Base-by-base conservation (phyloP, 2,113 vertebrate genomes). In the Apus apus region DNA sequence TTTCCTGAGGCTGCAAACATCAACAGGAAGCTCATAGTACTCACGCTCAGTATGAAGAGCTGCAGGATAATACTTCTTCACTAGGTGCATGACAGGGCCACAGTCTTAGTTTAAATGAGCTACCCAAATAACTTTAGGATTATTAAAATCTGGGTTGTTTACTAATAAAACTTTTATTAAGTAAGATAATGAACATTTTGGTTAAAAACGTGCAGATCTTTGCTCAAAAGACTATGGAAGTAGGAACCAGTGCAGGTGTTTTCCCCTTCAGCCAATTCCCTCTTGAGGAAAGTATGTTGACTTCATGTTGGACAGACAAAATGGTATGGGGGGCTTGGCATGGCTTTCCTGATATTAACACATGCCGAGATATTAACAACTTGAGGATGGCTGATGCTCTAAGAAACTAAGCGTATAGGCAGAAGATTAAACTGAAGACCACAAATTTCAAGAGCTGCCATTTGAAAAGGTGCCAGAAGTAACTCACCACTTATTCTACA, bases 391-490 rank as follows among this genome's bases (percentile, higher is more conserved):
- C 46, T 48, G 5, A 20, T 74, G 32, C 50, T 71, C 43, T 66
- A 26, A 88, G 46, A 78, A 88, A 64, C 46, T 48, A 90, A 56
- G 27, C 20, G 8, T 73, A 17, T 19, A 85, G 22, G 21, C 27
- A 74, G 87, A 91, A 90, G 56, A 89, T 30, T 48, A 67, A 64
- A 14, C 71, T 77, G 46, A 51, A 61, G 18, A 66, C 9, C 64
- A 58, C 75, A 96, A 90, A 94, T 94, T 81, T 93, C 81, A 85
- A 91, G 90, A 94, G 74, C 68, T 93, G 75, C 26, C 72, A 93
- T 93, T 95, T 89, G 95, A 76, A 38, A 82, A 94, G 40, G 77
- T 87, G 90, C 95, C 97, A 96, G 75, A 61, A 88, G 66, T 89
- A 95, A 93, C 93, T 90, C 92, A 90, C 89, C 93, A 93, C 80